These are phyloP conservation scores for Leptoclinus maculatus DNA, from an alignment of 2,797 vertebrate species.

Conservation along the genomic window DNA sequence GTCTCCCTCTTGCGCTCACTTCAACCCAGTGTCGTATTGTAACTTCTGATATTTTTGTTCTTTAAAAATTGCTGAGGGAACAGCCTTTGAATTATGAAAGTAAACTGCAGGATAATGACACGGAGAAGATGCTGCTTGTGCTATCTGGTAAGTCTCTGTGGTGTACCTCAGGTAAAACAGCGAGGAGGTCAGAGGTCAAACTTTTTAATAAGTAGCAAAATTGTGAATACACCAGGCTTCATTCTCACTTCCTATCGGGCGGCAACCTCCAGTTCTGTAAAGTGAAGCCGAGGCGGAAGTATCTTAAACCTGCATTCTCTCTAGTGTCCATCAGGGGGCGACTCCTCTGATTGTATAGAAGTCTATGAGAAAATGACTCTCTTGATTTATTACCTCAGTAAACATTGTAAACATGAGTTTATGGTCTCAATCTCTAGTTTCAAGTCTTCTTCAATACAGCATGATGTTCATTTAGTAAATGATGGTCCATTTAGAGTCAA, in stretches of 20 bases:
- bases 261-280: too few relatives aligned
- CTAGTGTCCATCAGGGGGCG: background rate
- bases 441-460: background rate
- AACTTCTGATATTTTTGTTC: constrained; percentile 9
- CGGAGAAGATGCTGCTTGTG: background rate
- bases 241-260: too few relatives aligned
- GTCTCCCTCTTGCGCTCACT: background rate
- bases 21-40: background rate
- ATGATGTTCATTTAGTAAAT: background rate
- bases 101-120: constrained; percentile 30
- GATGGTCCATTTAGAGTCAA: background rate
- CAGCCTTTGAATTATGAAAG: constrained; percentile 28
- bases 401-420: too few relatives aligned
- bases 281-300: too few relatives aligned
- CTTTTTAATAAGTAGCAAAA: constrained; percentile 13
- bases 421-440: background rate
- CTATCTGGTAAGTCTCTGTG: background rate
- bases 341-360: background rate
- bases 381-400: too few relatives aligned
- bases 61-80: background rate
- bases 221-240: background rate
- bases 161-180: background rate
- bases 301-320: background rate
- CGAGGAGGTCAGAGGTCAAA: constrained; percentile 26
- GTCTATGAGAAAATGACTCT: background rate